A percentile compares a stretch with the other conserved stretches of the same genome.
Conservation (phyloP, 1,140 invertebrate species). For the Magallana ariakensis region DNA sequence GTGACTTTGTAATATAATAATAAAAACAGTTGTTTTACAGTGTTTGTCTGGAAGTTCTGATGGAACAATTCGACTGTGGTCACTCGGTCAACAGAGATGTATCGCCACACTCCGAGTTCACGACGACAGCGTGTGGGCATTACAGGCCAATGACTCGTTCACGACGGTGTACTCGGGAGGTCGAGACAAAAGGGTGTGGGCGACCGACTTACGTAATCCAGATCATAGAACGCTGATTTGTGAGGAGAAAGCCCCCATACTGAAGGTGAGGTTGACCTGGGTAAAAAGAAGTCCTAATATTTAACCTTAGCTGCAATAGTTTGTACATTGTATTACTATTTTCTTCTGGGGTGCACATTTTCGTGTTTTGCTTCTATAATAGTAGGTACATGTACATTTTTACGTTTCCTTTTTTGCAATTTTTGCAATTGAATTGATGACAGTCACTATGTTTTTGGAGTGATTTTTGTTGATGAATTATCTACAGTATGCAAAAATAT, state of each 20-base stretch:
- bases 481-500: too few species aligned
- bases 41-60: slow-evolving; percentile 99
- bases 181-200: slow-evolving; percentile 93
- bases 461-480: too few species aligned
- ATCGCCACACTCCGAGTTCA: slow-evolving; percentile 95
- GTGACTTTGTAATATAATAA: too few species aligned
- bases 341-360: too few species aligned
- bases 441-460: too few species aligned
- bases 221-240: slow-evolving; percentile 93
- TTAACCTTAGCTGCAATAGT: too few species aligned
- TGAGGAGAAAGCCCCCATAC: slow-evolving; percentile 94
- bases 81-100: slow-evolving; percentile 96
- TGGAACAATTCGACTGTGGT: slow-evolving; percentile 99
- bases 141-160: slow-evolving; percentile 95
- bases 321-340: too few species aligned
- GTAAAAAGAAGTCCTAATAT: too few species aligned
- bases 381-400: too few species aligned
- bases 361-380: too few species aligned
- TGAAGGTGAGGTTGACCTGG: slow-evolving; percentile 83
- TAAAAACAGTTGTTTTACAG: slow-evolving; percentile 81
- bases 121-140: slow-evolving; percentile 97
- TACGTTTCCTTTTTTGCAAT: too few species aligned
- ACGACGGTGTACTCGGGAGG: slow-evolving; percentile 96
- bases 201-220: slow-evolving; percentile 94
- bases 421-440: too few species aligned